Base-by-base conservation (phyloP, 2,797 vertebrate species). In the Muraenolepis orangiensis region DNA sequence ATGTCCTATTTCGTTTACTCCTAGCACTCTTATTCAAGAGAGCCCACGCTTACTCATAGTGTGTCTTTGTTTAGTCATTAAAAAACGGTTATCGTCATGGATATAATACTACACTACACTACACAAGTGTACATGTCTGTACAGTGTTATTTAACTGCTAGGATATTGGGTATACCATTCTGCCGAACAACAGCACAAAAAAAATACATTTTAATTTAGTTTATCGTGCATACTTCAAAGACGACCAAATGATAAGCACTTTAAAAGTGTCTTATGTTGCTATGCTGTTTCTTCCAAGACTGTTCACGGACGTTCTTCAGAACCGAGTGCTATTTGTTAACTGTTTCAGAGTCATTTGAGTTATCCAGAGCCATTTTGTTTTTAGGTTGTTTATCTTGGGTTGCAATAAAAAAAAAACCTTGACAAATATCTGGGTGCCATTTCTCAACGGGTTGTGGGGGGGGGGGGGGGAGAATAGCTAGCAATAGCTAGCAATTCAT, bases 191-290 rank as follows among this genome's bases (percentile, higher is more conserved):
- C 61, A 74, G 71, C 74, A 76, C 31, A 73, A 31, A 73, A 31
- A 16, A 32, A 0, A 31, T 10, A 0, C 5, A 23, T 66, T 57
- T 1, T 31, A 31, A n/a, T 68, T 76, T 29, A 79, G 38, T 79
- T 76, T 29, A n/a, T 74, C 10, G 71, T 71, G 8, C 20, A 36
- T 74, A 76, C 14, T 72, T 81, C 16, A 72, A 78, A 78, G 72
- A 85, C 80, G 81, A 90, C 78, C 87, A 87, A 84, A 85, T 82
- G 18, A 84, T 81, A 87, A 87, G 89, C 91, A 93, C 91, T 92
- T 90, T 89, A 87, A 78, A 82, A 85, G 85, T 85, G 80, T 91
- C 67, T 84, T 26, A 13, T 64, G 23, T 84, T 84, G 82, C 85
- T 82, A 29, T n/a, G 72, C 34, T 32, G n/a, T 30, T 57, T 28